Percentiles rank a stretch among this genome's conserved stretches.
These are phyloP conservation scores for Rhogogaster chlorosoma DNA, from an alignment of 2,888 invertebrate species.

Conservation along the genomic window DNA sequence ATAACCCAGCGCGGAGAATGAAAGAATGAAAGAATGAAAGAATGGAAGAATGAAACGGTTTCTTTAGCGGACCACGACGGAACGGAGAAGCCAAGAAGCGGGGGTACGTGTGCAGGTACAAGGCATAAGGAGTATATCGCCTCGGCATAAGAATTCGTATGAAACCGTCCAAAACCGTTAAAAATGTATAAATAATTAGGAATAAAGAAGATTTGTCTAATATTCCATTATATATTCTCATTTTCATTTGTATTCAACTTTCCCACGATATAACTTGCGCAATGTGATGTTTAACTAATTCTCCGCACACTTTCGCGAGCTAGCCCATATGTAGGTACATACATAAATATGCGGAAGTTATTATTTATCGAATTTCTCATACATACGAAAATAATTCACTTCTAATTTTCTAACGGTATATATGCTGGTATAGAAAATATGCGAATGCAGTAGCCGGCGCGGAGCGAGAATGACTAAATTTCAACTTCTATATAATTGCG, in stretches of 20 bases:
- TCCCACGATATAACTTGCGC: neutral
- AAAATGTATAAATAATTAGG: neutral
- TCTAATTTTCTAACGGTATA: neutral
- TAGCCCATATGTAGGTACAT: neutral
- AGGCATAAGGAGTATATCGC: neutral
- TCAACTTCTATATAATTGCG: neutral
- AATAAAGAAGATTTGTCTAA: neutral
- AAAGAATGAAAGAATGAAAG: slow-evolving; percentile 16
- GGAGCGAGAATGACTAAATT: neutral
- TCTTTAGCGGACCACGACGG: slow-evolving; percentile 29
- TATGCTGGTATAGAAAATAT: neutral
- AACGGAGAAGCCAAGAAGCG: neutral
- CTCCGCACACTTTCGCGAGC: neutral
- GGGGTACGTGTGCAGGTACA: neutral
- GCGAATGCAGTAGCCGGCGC: neutral
- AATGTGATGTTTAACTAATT: neutral
- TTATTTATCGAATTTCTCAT: neutral
- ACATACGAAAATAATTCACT: neutral
- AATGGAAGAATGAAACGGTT: slow-evolving; percentile 38
- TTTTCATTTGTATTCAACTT: neutral
- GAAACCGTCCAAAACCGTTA: neutral
- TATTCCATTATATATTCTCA: neutral
- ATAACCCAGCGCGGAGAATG: neutral
- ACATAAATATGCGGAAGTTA: neutral
- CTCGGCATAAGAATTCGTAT: neutral